Evolutionary conservation across 2,113 vertebrate genomes (phyloP).

Genomic region (Brachypodius melanocephalos): DNA sequence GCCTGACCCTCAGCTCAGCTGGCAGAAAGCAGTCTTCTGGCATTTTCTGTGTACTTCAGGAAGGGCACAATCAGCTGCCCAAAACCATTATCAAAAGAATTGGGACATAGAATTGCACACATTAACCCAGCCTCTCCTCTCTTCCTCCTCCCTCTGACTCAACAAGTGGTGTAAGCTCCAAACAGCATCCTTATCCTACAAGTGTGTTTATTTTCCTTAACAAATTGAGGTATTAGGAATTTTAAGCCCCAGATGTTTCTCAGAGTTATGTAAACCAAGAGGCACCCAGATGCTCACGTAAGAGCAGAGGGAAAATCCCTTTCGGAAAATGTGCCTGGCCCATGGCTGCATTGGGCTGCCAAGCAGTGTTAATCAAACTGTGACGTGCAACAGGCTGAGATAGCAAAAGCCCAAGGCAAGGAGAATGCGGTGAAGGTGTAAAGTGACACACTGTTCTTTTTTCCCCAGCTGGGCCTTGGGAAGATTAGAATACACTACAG

Average conservation of each 20-base stretch:
- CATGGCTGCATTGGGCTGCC: background rate
- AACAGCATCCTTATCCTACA: conserved; percentile 21
- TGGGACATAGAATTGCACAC: background rate
- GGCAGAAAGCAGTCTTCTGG: background rate
- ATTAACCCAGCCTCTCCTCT: background rate
- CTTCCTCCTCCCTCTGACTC: conserved; percentile 53
- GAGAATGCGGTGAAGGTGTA: background rate
- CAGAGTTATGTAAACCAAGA: background rate
- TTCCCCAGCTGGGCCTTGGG: background rate
- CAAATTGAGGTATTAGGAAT: conserved; percentile 1
- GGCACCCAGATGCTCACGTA: background rate
- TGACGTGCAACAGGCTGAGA: background rate
- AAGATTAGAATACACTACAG: background rate
- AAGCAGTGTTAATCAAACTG: background rate
- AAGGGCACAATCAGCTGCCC: background rate
- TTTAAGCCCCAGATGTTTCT: conserved; percentile 1
- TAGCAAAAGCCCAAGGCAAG: background rate
- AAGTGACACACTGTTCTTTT: background rate
- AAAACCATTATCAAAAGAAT: conserved; percentile 27
- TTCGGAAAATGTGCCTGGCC: background rate
- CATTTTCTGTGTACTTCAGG: background rate
- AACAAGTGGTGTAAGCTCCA: conserved; percentile 10
- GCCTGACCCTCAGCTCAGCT: background rate
- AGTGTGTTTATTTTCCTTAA: background rate
- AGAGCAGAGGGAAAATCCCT: conserved; percentile 2